A percentile compares a stretch with the other conserved stretches of the same genome.
These are phyloP conservation scores for Malaclemys terrapin DNA, from an alignment of 2,113 vertebrate species.

Conservation along the genomic window DNA sequence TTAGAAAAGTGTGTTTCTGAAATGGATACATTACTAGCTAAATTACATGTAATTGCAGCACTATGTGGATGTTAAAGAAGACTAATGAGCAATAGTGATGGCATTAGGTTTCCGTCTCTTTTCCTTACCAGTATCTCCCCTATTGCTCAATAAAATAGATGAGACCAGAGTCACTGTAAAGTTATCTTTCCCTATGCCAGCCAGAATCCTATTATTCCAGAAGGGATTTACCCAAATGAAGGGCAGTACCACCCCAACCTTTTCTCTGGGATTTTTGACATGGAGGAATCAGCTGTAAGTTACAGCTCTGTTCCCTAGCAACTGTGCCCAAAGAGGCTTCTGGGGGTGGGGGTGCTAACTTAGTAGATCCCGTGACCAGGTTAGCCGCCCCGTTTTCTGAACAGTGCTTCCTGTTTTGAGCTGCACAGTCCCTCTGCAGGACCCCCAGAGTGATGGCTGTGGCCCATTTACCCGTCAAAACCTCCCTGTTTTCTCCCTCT, in stretches of 20 bases:
- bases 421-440: accelerated
- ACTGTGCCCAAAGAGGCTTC: neutral
- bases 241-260: neutral
- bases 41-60: neutral
- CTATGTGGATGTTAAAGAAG: neutral
- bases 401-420: neutral
- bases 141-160: neutral
- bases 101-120: neutral
- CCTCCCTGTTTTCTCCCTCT: neutral
- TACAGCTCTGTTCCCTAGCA: neutral
- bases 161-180: neutral
- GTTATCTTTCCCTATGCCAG: neutral
- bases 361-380: neutral
- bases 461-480: neutral
- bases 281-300: neutral
- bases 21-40: neutral
- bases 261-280: neutral
- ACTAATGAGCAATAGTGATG: neutral
- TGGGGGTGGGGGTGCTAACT: neutral
- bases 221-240: neutral
- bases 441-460: neutral
- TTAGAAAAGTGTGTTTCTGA: neutral
- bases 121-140: neutral
- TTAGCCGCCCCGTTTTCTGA: neutral
- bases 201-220: neutral